phyloP scores from a whole-genome alignment of 2,888 invertebrate species.

The Thymelicus sylvestris region DNA sequence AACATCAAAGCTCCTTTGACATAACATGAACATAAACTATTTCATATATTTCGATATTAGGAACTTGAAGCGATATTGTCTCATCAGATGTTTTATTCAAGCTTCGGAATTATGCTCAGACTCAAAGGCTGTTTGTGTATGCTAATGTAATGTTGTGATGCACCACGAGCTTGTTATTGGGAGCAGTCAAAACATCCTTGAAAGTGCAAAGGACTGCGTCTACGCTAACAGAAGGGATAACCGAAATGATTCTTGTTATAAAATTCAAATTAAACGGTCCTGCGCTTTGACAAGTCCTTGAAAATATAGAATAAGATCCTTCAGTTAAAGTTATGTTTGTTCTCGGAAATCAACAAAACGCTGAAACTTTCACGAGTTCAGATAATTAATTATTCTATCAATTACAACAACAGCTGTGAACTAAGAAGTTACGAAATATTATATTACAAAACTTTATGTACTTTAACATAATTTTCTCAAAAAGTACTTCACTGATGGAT shows the following conservation, averaged over 20 bases:
- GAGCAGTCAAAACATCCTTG: constrained; percentile 11
- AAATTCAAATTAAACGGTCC: neutral
- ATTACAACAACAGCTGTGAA: neutral
- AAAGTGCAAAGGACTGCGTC: constrained; percentile 1
- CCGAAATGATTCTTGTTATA: neutral
- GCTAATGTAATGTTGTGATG: constrained; percentile 32
- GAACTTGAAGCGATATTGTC: constrained; percentile 32
- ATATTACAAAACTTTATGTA: neutral
- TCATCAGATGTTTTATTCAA: constrained; percentile 36
- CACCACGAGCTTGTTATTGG: constrained; percentile 16
- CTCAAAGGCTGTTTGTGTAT: constrained; percentile 33
- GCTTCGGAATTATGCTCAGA: constrained; percentile 33
- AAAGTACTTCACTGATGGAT: no score
- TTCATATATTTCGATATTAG: constrained; percentile 16
- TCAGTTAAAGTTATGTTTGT: neutral
- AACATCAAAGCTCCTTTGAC: constrained; percentile 10
- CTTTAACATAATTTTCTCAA: no score
- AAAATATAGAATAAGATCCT: neutral
- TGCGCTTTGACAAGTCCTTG: neutral
- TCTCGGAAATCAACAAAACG: neutral
- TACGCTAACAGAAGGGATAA: neutral
- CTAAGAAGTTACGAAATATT: neutral
- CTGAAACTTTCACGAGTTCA: neutral
- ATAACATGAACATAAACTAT: constrained; percentile 13
- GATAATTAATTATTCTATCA: neutral